phyloP scores from a whole-genome alignment of 2,888 invertebrate species.

The Halocaridina rubra region DNA sequence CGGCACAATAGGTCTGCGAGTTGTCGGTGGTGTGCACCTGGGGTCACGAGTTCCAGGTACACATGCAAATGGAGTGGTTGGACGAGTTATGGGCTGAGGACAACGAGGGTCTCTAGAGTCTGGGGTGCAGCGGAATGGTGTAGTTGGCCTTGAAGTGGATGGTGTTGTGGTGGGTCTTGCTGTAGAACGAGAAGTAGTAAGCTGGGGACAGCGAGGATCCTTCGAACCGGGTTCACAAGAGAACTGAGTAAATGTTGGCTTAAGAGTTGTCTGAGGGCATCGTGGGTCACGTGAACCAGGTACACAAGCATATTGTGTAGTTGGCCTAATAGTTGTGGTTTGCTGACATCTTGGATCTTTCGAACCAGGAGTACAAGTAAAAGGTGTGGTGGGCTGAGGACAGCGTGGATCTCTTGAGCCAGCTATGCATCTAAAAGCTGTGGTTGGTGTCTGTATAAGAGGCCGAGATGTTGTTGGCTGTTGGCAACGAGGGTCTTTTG shows the following conservation, averaged over 20 bases:
- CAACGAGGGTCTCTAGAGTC: conserved; percentile 44
- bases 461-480: conserved; percentile 5
- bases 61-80: conserved; percentile 19
- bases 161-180: neutral
- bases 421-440: neutral
- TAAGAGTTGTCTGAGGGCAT: no score
- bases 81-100: neutral
- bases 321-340: neutral
- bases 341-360: conserved; percentile 4
- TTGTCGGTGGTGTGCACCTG: neutral
- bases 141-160: conserved; percentile 18
- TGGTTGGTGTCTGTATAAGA: neutral
- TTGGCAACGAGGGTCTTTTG: conserved; percentile 22
- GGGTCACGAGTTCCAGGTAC: conserved; percentile 45
- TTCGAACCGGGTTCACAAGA: conserved; percentile 55
- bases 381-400: conserved; percentile 11
- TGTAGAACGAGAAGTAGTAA: neutral
- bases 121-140: neutral
- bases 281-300: conserved; percentile 38
- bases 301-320: conserved; percentile 11
- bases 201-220: conserved; percentile 34
- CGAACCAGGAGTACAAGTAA: conserved; percentile 23
- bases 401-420: conserved; percentile 44
- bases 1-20: neutral
- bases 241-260: conserved; percentile 46